These are phyloP conservation scores for Pristionchus arcanus DNA, from an alignment of 2,888 invertebrate genomes.

Conservation along the genomic window DNA sequence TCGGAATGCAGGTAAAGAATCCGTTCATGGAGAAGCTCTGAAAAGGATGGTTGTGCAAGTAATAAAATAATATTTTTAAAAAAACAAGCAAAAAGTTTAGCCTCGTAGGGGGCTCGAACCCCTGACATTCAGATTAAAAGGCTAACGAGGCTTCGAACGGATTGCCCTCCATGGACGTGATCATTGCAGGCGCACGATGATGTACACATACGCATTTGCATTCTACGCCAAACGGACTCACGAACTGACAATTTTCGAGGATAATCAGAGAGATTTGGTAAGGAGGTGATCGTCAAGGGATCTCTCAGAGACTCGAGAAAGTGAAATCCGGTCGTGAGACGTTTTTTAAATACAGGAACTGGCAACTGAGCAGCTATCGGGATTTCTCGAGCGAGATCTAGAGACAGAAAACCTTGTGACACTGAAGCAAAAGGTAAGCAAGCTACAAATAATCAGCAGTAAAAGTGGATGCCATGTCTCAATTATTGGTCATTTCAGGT, in stretches of 20 bases:
- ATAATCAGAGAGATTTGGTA: conserved; percentile 77
- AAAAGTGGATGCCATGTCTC: no score
- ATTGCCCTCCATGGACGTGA: conserved; percentile 79
- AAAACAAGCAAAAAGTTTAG: not conserved
- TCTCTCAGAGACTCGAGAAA: no score
- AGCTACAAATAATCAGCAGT: not conserved
- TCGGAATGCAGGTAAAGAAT: conserved; percentile 74
- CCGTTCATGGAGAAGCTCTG: no score
- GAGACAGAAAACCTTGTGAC: conserved; percentile 96
- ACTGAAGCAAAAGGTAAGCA: conserved; percentile 94
- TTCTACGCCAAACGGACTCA: conserved; percentile 98
- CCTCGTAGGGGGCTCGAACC: no score
- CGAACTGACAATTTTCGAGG: conserved; percentile 97
- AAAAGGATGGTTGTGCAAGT: no score
- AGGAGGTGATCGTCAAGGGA: not conserved
- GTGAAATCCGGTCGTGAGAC: conserved; percentile 82
- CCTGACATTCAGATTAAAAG: no score
- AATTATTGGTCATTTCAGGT: conserved; percentile 64
- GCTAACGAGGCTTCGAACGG: no score
- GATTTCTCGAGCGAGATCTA: conserved; percentile 97
- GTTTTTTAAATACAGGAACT: conserved; percentile 90
- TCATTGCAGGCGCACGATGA: conserved; percentile 93
- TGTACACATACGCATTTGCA: conserved; percentile 99
- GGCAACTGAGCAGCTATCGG: conserved; percentile 96
- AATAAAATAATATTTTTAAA: not conserved